A percentile compares a stretch with the other conserved stretches of the same genome.
Conservation (phyloP, 2,797 vertebrate species). For the Loris lydekkerianus region DNA sequence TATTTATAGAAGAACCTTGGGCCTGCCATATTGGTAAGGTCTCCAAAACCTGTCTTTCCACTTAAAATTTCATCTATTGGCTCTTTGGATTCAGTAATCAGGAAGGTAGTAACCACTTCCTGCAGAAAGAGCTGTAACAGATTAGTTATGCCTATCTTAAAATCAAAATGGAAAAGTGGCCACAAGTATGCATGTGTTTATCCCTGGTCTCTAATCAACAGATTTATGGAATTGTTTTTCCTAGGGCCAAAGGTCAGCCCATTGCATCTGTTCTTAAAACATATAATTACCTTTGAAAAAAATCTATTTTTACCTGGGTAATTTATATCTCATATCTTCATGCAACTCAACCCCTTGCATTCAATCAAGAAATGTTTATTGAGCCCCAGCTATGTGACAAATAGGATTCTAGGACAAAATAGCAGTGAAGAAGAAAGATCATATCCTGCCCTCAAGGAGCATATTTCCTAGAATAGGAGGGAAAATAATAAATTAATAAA, state of each 20-base stretch:
- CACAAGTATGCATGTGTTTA: background rate
- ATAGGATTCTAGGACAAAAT: conserved; percentile 9
- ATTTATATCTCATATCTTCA: background rate
- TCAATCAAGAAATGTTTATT: conserved; percentile 41
- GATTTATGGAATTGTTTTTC: conserved; percentile 33
- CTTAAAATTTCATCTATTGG: conserved; percentile 23
- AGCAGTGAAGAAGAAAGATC: conserved; percentile 8
- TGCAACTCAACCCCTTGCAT: conserved; percentile 1
- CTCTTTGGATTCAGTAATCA: background rate
- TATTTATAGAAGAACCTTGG: conserved; percentile 7
- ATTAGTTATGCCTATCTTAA: background rate
- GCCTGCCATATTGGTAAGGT: background rate
- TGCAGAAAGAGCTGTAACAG: background rate
- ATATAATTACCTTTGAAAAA: conserved; percentile 38
- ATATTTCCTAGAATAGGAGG: background rate
- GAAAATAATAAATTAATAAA: conserved; percentile 23
- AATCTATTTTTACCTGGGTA: conserved; percentile 45
- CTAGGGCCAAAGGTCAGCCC: background rate
- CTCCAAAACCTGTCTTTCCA: conserved; percentile 24
- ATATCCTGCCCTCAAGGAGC: background rate
- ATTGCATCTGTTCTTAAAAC: background rate
- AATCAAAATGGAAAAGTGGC: background rate
- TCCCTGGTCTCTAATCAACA: background rate
- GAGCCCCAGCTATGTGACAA: background rate
- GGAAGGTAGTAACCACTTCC: background rate